Evolutionary conservation across 2,888 invertebrate species (phyloP).

Genomic region (Cosmopolites sordidus): DNA sequence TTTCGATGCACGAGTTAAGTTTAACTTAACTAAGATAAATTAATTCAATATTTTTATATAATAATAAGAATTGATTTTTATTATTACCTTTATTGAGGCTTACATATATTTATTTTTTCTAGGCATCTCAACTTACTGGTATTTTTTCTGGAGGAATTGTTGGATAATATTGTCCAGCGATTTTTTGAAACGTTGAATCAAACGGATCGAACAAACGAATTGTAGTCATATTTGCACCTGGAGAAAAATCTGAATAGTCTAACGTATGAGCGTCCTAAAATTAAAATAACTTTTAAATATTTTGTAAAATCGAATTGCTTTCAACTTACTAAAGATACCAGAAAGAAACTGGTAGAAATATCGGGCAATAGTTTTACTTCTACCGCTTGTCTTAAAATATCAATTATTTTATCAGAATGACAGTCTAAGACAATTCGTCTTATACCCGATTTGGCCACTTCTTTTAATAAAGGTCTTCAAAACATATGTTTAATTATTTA

Average conservation of each 20-base stretch:
- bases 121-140: slow-evolving; percentile 13
- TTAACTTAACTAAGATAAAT: too few relatives aligned
- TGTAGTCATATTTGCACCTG: slow-evolving; percentile 67
- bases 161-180: slow-evolving; percentile 14
- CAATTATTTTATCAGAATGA: slow-evolving; percentile 57
- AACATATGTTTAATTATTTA: not conserved
- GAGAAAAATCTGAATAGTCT: slow-evolving; percentile 56
- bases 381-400: slow-evolving; percentile 62
- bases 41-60: too few relatives aligned
- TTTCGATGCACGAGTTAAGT: too few relatives aligned
- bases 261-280: slow-evolving; percentile 60
- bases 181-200: slow-evolving; percentile 48
- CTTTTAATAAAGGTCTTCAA: slow-evolving; percentile 65
- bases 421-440: slow-evolving; percentile 75
- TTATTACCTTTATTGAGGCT: too few relatives aligned
- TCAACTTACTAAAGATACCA: slow-evolving; percentile 57
- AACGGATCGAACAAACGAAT: slow-evolving; percentile 60
- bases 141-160: slow-evolving; percentile 16
- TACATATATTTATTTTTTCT: too few relatives aligned
- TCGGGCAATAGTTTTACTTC: slow-evolving; percentile 71
- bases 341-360: slow-evolving; percentile 60
- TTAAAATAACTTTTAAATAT: not conserved
- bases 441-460: slow-evolving; percentile 65
- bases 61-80: too few relatives aligned
- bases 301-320: not conserved